Conservation (phyloP, 2,797 vertebrate genomes). For the Melopsittacus undulatus region DNA sequence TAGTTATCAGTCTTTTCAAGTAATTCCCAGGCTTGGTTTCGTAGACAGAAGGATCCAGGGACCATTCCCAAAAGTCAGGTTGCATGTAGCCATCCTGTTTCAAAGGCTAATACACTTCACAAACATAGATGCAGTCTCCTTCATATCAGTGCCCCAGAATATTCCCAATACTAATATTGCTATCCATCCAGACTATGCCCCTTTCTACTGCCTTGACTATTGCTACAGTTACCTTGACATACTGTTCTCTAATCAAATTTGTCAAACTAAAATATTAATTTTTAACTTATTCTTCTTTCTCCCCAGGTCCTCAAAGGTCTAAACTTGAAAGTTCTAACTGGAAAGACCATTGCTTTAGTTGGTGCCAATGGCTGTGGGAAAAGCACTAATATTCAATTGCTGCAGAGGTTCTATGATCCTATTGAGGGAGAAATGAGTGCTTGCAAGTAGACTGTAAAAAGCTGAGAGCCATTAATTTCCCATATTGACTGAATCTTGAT, state of each 20-base stretch:
- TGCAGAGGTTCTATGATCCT: conserved; percentile 84
- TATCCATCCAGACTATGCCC: accelerated
- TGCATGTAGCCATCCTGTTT: background rate
- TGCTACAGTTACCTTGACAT: background rate
- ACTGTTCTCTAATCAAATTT: background rate
- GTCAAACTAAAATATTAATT: background rate
- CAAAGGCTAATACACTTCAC: background rate
- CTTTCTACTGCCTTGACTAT: background rate
- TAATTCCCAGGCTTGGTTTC: conserved; percentile 24
- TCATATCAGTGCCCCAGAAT: background rate
- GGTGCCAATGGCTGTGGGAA: conserved; percentile 85
- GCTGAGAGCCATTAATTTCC: background rate
- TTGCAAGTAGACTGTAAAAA: background rate
- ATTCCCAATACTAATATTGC: background rate
- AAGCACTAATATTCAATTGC: conserved; percentile 74
- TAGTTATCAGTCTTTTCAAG: conserved; percentile 7
- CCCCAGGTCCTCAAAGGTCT: conserved; percentile 79
- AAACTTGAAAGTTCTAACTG: conserved; percentile 78
- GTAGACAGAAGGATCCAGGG: background rate
- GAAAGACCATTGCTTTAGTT: conserved; percentile 83
- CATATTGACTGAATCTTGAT: background rate
- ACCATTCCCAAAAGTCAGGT: background rate
- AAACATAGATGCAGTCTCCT: background rate
- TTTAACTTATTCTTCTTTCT: background rate
- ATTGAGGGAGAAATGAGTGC: conserved; percentile 76